Conservation (phyloP, 2,797 vertebrate species). For the Hippoglossus hippoglossus region DNA sequence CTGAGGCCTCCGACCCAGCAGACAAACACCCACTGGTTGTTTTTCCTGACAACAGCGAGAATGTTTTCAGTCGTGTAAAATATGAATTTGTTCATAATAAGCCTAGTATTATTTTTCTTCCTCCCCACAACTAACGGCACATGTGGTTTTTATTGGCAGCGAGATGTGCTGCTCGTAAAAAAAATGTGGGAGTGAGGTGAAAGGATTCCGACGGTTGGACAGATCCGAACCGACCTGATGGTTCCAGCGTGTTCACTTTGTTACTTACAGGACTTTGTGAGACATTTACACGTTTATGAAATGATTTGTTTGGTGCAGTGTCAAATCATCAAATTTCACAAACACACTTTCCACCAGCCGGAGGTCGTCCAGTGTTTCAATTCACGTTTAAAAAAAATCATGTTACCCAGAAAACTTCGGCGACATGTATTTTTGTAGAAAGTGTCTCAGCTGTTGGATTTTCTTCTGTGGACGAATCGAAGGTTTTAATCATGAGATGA, state of each 20-base stretch:
- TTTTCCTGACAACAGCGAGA: background rate
- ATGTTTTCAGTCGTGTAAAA: constrained; percentile 44
- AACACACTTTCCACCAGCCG: too few species aligned
- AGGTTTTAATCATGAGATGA: background rate
- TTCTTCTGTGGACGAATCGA: background rate
- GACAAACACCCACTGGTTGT: background rate
- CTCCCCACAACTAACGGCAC: constrained; percentile 13
- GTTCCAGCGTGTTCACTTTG: constrained; percentile 13
- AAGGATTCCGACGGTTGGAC: constrained; percentile 39
- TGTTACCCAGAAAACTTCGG: background rate
- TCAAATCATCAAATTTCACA: background rate
- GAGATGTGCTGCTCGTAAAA: constrained; percentile 13
- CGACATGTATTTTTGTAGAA: background rate
- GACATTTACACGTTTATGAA: constrained; percentile 15
- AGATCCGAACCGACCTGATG: constrained; percentile 28
- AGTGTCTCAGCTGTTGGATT: background rate
- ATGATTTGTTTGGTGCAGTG: constrained; percentile 5
- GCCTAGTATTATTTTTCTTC: constrained; percentile 9
- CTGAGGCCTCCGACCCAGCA: too few species aligned
- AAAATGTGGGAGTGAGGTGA: constrained; percentile 30
- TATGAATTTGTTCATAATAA: constrained; percentile 42
- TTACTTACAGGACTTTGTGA: constrained; percentile 18
- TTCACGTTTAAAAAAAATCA: background rate
- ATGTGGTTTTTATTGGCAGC: constrained; percentile 48
- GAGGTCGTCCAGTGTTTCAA: constrained; percentile 1